phyloP scores from a whole-genome alignment of 2,113 vertebrate species.

The Aptenodytes patagonicus region DNA sequence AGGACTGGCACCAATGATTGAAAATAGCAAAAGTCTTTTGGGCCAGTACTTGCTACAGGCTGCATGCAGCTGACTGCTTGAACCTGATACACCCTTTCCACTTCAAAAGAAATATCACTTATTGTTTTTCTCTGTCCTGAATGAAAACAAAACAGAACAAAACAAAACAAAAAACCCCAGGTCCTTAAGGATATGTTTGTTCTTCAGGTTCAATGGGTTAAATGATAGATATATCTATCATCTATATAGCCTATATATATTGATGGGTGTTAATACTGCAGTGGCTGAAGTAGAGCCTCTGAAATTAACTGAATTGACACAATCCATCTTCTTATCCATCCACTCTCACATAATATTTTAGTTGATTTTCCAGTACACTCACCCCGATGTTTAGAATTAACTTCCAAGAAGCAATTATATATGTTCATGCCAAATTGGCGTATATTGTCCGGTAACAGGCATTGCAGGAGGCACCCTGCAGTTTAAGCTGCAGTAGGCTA shows the following conservation, averaged over 20 bases:
- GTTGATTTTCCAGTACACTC: not conserved
- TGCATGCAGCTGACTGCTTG: not conserved
- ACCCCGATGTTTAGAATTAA: not conserved
- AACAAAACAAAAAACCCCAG: rapidly evolving
- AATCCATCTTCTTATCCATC: not conserved
- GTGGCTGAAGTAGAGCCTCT: not conserved
- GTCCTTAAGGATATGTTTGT: not conserved
- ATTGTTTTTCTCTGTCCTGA: not conserved
- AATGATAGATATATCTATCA: not conserved
- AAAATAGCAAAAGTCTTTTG: not conserved
- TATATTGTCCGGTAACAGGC: not conserved
- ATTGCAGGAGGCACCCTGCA: not conserved
- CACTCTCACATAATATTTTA: not conserved
- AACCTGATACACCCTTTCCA: not conserved
- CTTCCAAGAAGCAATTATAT: not conserved
- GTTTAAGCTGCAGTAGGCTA: not conserved
- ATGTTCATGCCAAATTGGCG: not conserved
- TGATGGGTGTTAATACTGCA: not conserved
- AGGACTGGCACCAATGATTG: not conserved
- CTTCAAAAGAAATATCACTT: not conserved
- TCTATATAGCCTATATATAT: not conserved
- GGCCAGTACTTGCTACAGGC: not conserved
- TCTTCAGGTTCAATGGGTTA: not conserved
- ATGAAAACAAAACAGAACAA: not conserved
- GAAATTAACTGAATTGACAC: not conserved